Conservation (phyloP, 2,888 invertebrate genomes). For the Lycocerus yunnanus region DNA sequence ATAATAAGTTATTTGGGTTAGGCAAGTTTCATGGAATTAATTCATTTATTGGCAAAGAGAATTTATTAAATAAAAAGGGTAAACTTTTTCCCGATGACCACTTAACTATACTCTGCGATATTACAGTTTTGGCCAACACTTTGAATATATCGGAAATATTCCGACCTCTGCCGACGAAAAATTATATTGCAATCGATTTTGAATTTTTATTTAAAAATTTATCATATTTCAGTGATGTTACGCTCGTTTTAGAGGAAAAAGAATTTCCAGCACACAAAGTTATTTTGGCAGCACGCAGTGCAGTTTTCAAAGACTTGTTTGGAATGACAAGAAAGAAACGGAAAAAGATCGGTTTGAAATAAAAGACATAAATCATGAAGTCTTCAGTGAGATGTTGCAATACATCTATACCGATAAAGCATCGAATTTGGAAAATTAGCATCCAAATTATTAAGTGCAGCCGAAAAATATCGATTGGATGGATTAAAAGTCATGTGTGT, state of each 20-base stretch:
- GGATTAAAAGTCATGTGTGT: conserved; percentile 99
- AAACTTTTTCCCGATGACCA: conserved; percentile 98
- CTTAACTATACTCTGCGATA: conserved; percentile 99
- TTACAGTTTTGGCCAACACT: conserved; percentile 49
- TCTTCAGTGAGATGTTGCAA: conserved; percentile 94
- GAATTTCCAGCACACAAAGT: too few species aligned
- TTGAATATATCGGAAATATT: too few species aligned
- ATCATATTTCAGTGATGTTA: conserved; percentile 86
- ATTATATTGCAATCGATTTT: conserved; percentile 91
- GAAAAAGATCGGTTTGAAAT: conserved; percentile 96
- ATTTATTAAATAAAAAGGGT: conserved; percentile 97
- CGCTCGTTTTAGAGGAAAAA: conserved; percentile 88
- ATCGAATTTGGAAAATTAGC: conserved; percentile 96
- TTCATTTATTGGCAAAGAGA: conserved; percentile 98
- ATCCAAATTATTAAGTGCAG: conserved; percentile 95
- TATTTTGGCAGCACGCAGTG: conserved; percentile 94
- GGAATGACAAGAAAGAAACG: conserved; percentile 99
- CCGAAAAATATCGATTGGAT: conserved; percentile 98
- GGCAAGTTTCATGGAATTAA: conserved; percentile 99
- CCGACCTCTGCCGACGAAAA: conserved; percentile 85
- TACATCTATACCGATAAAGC: conserved; percentile 98
- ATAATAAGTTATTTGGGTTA: conserved; percentile 97
- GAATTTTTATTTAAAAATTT: conserved; percentile 93
- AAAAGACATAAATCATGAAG: conserved; percentile 98
- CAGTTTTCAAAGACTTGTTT: conserved; percentile 99